These are phyloP conservation scores for Agrotis exclamationis DNA, from an alignment of 2,888 invertebrate species.

Conservation along the genomic window DNA sequence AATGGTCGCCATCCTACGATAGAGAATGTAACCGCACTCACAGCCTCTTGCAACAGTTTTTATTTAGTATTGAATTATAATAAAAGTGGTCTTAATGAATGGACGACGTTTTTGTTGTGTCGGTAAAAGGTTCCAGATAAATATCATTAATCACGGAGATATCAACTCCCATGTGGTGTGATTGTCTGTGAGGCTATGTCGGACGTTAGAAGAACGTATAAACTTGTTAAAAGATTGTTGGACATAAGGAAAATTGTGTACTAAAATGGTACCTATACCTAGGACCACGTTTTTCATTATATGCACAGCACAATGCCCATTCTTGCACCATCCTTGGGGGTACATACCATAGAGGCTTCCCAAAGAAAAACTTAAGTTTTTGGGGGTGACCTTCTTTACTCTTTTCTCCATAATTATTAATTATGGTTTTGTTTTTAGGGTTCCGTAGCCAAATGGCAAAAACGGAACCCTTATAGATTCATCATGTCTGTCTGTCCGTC, in stretches of 20 bases:
- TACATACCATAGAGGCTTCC: too few species aligned
- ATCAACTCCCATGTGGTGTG: constrained; percentile 34
- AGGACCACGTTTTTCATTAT: too few species aligned
- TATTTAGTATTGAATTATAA: constrained; percentile 63
- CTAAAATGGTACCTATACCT: too few species aligned
- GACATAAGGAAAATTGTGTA: neutral
- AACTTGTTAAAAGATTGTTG: neutral
- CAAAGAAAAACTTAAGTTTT: too few species aligned
- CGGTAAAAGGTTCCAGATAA: constrained; percentile 32
- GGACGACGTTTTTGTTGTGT: constrained; percentile 49
- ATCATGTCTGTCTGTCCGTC: too few species aligned
- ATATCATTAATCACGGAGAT: constrained; percentile 51
- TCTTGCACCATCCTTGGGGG: too few species aligned
- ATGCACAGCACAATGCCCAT: too few species aligned
- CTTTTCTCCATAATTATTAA: too few species aligned
- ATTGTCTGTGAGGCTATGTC: neutral
- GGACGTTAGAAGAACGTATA: neutral
- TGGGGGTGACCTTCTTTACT: too few species aligned
- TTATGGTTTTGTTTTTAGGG: too few species aligned
- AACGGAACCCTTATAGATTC: too few species aligned
- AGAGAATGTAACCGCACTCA: constrained; percentile 51
- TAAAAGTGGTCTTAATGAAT: constrained; percentile 68
- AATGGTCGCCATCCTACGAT: constrained; percentile 48
- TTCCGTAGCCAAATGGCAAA: too few species aligned
- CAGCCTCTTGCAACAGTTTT: constrained; percentile 51